These are phyloP conservation scores for Ophion costatus DNA, from an alignment of 2,888 invertebrate genomes.

Conservation along the genomic window DNA sequence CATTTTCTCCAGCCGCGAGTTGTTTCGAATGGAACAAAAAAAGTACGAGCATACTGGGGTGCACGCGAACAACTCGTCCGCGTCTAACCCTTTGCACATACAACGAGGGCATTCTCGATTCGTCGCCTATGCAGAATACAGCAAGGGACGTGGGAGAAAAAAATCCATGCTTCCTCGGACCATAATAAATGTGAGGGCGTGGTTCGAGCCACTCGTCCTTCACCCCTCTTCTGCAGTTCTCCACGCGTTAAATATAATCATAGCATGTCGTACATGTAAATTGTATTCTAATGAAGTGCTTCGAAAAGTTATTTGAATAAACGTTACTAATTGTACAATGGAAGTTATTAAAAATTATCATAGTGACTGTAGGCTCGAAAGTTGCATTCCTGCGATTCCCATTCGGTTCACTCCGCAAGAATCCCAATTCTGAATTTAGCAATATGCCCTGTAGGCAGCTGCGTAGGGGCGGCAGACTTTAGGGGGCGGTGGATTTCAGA, in stretches of 20 bases:
- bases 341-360: too few relatives aligned
- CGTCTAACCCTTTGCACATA: neutral
- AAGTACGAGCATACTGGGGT: neutral
- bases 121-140: slow-evolving; percentile 12
- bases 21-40: slow-evolving; percentile 28
- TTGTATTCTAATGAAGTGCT: too few relatives aligned
- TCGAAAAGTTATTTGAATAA: too few relatives aligned
- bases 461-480: too few relatives aligned
- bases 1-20: slow-evolving; percentile 17
- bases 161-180: slow-evolving; percentile 22
- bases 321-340: too few relatives aligned
- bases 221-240: slow-evolving; percentile 2
- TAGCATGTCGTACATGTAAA: neutral
- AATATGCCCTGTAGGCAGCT: too few relatives aligned
- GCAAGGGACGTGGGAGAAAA: neutral
- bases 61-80: slow-evolving; percentile 61
- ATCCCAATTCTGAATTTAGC: too few relatives aligned
- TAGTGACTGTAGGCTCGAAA: too few relatives aligned
- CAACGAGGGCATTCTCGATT: neutral
- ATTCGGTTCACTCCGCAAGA: too few relatives aligned
- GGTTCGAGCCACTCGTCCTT: slow-evolving; percentile 31
- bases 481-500: too few relatives aligned
- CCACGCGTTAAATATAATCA: neutral
- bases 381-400: too few relatives aligned
- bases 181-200: slow-evolving; percentile 41